phyloP scores from a whole-genome alignment of 1,140 invertebrate species.

The Anastrepha obliqua region DNA sequence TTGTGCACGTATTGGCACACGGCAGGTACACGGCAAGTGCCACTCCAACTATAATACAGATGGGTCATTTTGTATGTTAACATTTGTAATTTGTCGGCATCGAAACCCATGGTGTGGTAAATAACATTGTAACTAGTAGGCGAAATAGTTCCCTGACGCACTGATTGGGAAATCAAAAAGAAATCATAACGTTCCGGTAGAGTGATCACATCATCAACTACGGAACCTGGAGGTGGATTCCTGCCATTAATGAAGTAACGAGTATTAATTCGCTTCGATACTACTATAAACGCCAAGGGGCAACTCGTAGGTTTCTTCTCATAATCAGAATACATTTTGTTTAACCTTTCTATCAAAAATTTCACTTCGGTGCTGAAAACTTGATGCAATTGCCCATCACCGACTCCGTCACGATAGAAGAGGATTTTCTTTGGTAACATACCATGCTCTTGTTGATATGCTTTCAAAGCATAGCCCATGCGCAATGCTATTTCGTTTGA shows the following conservation, averaged over 20 bases:
- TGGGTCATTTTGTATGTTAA: slow-evolving; percentile 88
- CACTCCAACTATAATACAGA: slow-evolving; percentile 90
- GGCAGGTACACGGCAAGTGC: no score
- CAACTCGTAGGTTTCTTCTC: no score
- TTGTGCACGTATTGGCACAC: no score
- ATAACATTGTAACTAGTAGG: slow-evolving; percentile 90
- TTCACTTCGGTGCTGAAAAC: no score
- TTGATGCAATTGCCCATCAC: no score
- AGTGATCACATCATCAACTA: slow-evolving; percentile 91
- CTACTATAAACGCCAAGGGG: no score
- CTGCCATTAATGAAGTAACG: slow-evolving; percentile 76
- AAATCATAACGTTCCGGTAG: slow-evolving; percentile 89
- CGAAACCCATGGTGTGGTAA: slow-evolving; percentile 78
- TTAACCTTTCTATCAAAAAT: no score
- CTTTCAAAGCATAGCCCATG: slow-evolving; percentile 77
- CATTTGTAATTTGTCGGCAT: slow-evolving; percentile 82
- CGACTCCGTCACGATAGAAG: no score
- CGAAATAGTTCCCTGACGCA: slow-evolving; percentile 86
- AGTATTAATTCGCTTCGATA: slow-evolving; percentile 84
- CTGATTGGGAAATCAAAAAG: slow-evolving; percentile 86
- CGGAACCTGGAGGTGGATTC: slow-evolving; percentile 85
- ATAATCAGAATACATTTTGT: no score
- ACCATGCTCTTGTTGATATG: slow-evolving; percentile 76
- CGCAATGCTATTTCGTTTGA: slow-evolving; percentile 78
- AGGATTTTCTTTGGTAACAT: no score